phyloP scores from a whole-genome alignment of 2,888 invertebrate species.

The Acleris laterana region DNA sequence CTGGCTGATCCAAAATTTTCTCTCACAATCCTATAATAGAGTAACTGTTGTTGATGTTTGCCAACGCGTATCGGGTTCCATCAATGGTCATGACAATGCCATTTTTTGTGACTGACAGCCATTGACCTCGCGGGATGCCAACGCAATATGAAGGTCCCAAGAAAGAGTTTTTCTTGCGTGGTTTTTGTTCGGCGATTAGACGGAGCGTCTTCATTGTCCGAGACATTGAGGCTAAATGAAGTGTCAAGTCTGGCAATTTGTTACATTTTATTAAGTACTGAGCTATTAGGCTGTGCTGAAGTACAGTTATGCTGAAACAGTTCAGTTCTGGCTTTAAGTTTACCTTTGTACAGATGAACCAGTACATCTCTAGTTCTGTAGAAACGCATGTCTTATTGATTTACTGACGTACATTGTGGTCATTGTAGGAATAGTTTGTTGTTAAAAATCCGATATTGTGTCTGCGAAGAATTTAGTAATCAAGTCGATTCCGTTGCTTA shows the following conservation, averaged over 20 bases:
- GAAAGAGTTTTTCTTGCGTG: constrained; percentile 50
- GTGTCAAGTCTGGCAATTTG: constrained; percentile 61
- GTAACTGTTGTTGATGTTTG: constrained; percentile 65
- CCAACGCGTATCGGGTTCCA: constrained; percentile 57
- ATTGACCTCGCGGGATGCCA: constrained; percentile 63
- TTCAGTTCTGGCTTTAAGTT: not conserved
- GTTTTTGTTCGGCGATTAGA: constrained; percentile 57
- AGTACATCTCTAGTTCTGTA: too few relatives aligned
- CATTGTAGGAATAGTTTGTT: too few relatives aligned
- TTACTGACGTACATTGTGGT: too few relatives aligned
- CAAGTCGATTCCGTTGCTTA: too few relatives aligned
- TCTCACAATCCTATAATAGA: constrained; percentile 53
- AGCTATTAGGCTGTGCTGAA: constrained; percentile 44
- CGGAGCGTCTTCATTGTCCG: constrained; percentile 59
- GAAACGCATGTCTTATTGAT: too few relatives aligned
- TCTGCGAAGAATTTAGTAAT: too few relatives aligned
- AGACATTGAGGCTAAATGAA: constrained; percentile 73
- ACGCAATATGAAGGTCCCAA: constrained; percentile 54
- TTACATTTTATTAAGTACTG: constrained; percentile 54
- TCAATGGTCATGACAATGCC: constrained; percentile 70
- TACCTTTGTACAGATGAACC: not conserved
- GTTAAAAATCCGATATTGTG: too few relatives aligned
- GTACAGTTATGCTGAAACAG: constrained; percentile 22
- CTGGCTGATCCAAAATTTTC: constrained; percentile 42
- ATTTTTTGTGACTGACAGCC: constrained; percentile 60